Base-by-base conservation (phyloP, 2,797 vertebrate genomes). In the Scyliorhinus canicula region DNA sequence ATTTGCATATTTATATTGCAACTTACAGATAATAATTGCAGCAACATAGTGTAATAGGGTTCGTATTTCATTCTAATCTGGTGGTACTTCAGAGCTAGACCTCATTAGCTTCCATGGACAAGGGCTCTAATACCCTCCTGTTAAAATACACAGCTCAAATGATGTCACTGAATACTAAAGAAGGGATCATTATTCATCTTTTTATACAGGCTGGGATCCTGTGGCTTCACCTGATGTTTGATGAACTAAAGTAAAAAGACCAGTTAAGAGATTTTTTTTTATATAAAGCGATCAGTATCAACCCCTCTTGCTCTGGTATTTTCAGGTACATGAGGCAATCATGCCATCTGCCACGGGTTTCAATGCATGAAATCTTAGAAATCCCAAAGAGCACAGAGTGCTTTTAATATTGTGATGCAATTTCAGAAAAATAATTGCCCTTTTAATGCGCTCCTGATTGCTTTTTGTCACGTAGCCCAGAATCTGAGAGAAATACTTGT, bases 1-100 rank as follows among this genome's bases (percentile, higher is more conserved):
- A 99, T 99, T 99, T 99, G 99, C 99, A 99, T 99, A 99, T 99
- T 99, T 99, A 99, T 99, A 99, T 99, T 99, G 98, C 98, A 98
- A 97, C 97, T 98, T 97, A 98, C 98, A 98, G 99, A 99, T 99
- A 99, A 99, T 99, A 99, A 99, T 99, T 98, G 97, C 97, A 88
- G 97, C 97, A 97, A 97, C 96, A 97, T 96, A 96, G 97, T 97
- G 97, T 97, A 98, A 99, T 98, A 98, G 98, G 97, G 98, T 98
- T 98, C 98, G 98, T 99, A 99, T 99, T 99, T 99, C 99, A 99
- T 98, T 98, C 98, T 98, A 98, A 98, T 97, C 97, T 96, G 97
- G 97, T 97, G 97, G 97, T 97, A 98, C 98, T 98, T 97, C 97
- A 97, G 97, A 97, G 97, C 67, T 96, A 97, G 97, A 97, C 97